Evolutionary conservation across 2,888 invertebrate genomes (phyloP).

Genomic region (Pterostichus niger): DNA sequence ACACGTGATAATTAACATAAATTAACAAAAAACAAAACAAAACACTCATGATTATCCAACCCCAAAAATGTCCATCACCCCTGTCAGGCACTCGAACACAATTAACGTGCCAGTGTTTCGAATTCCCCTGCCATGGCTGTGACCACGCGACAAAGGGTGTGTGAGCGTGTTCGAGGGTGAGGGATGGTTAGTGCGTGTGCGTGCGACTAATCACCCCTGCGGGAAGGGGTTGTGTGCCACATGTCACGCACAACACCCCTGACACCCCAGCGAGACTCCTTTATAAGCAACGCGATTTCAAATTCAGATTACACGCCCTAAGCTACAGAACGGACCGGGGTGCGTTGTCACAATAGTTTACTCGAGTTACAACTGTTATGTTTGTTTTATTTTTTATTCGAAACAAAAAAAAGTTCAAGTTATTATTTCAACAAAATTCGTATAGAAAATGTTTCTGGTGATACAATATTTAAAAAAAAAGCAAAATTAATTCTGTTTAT

Average conservation of each 20-base stretch:
- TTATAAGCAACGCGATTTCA: constrained; percentile 61
- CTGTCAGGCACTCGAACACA: constrained; percentile 16
- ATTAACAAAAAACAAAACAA: constrained; percentile 39
- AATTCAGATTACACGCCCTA: constrained; percentile 54
- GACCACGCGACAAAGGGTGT: not conserved
- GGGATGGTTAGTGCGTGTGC: constrained; percentile 9
- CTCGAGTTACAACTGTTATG: not conserved
- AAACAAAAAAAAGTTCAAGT: too few species aligned
- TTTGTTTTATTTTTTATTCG: too few species aligned
- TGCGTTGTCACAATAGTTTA: constrained; percentile 3
- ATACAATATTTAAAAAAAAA: too few species aligned
- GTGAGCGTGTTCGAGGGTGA: constrained; percentile 14
- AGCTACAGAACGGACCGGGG: not conserved
- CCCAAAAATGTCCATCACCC: constrained; percentile 29
- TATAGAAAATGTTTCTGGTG: too few species aligned
- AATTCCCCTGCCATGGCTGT: constrained; percentile 14
- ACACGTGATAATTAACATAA: constrained; percentile 32
- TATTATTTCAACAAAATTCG: too few species aligned
- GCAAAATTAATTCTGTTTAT: too few species aligned
- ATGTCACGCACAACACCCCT: constrained; percentile 51
- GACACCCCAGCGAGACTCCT: constrained; percentile 19
- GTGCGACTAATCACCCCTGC: constrained; percentile 42
- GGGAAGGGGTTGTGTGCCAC: constrained; percentile 38
- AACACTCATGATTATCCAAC: constrained; percentile 42
- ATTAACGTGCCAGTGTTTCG: constrained; percentile 44